Base-by-base conservation (phyloP, 2,113 vertebrate genomes). In the Coptodon rendalli region DNA sequence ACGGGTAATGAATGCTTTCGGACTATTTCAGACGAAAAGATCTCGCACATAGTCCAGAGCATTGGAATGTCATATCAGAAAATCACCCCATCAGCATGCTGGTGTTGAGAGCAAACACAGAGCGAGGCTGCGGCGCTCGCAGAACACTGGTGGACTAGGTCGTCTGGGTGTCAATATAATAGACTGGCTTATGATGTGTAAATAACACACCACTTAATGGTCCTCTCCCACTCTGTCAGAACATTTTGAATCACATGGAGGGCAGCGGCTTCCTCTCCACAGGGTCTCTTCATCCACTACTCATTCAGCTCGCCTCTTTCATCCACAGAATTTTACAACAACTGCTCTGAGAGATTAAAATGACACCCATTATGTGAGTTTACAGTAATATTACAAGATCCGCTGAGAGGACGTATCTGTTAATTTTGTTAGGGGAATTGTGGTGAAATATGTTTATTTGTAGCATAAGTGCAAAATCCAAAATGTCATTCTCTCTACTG, bases 71-170 rank as follows among this genome's bases (percentile, higher is more conserved):
- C 95, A 94, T 95, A 95, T 96, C 95, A 92, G 90, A 91, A 96
- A 96, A 97, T 96, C 96, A 95, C 92, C 95, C 97, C 96, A 97
- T 97, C 96, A 97, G 95, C 96, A 96, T 95, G 95, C 96, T 78
- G 94, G 93, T 92, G 95, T 91, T 90, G 94, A 96, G 95, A 94
- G 95, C 96, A 97, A 97, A 97, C 96, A 97, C 82, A 94, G 92
- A 92, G 90, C 57, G 86, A 89, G 84, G 93, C 89, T 82, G 89
- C 84, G 9, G 93, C 90, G 81, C 57, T 54, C 82, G 73, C 86
- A 68, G 94, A 89, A 54, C 87, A 90, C 86, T 61, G 89, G 78
- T 88, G 95, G 89, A 92, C 93, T 89, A 94, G 94, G 79, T 80
- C 93, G 80, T 90, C 93, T 94, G 94, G 95, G 95, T 96, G 96